Conservation (phyloP, 1,140 invertebrate species). For the Listronotus bonariensis region DNA sequence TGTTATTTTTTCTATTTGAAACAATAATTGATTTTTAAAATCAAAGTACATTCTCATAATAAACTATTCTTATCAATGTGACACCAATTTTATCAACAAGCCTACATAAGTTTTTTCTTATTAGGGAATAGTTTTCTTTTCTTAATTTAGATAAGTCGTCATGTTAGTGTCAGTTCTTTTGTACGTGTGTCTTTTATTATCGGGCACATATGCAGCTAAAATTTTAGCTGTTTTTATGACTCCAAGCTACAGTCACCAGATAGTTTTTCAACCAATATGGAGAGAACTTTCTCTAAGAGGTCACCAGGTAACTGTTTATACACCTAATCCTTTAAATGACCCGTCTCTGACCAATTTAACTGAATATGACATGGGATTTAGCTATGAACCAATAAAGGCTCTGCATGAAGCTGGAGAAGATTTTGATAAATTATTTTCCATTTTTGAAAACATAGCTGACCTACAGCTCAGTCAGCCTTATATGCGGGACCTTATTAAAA, state of each 20-base stretch:
- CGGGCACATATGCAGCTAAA: slow-evolving; percentile 40
- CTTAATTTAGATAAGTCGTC: background rate
- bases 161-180: slow-evolving; percentile 4
- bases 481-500: slow-evolving; percentile 30
- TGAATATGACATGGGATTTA: slow-evolving; percentile 40
- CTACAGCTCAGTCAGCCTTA: slow-evolving; percentile 24
- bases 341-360: slow-evolving; percentile 39
- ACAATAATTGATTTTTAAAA: too few relatives aligned
- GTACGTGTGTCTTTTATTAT: background rate
- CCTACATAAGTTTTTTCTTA: too few relatives aligned
- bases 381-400: slow-evolving; percentile 11
- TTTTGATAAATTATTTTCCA: slow-evolving; percentile 7
- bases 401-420: slow-evolving; percentile 15
- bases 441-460: slow-evolving; percentile 3
- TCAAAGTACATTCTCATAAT: too few relatives aligned
- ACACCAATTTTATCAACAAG: too few relatives aligned
- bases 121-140: too few relatives aligned
- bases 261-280: slow-evolving; percentile 54
- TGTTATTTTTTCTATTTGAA: too few relatives aligned
- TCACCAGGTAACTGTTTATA: slow-evolving; percentile 43
- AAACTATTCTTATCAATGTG: too few relatives aligned
- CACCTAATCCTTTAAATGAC: slow-evolving; percentile 41
- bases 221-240: slow-evolving; percentile 60
- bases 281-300: slow-evolving; percentile 45
- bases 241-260: slow-evolving; percentile 59